Percentiles rank a stretch among this genome's conserved stretches.
These are phyloP conservation scores for Zosterops japonicus DNA, from an alignment of 2,113 vertebrate species.

Conservation along the genomic window DNA sequence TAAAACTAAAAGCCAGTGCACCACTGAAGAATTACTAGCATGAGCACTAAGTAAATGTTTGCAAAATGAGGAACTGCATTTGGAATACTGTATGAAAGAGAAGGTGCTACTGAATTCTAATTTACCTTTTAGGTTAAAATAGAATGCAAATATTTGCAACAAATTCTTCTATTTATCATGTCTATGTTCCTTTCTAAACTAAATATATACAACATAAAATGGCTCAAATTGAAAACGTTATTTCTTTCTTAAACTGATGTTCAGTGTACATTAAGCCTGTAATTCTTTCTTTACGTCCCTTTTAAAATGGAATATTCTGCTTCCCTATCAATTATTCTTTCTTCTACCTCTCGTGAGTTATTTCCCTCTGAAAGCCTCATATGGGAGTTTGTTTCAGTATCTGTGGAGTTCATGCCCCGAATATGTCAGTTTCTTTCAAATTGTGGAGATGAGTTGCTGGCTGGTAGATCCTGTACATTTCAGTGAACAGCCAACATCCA, in stretches of 20 bases:
- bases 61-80: not conserved
- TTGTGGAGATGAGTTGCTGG: not conserved
- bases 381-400: not conserved
- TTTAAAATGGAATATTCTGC: not conserved
- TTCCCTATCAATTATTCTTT: not conserved
- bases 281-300: not conserved
- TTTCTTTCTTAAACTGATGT: not conserved
- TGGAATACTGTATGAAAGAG: not conserved
- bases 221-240: not conserved
- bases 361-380: not conserved
- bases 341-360: not conserved
- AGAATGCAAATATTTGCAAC: not conserved
- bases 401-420: not conserved
- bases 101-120: not conserved
- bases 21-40: not conserved
- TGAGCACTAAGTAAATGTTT: not conserved
- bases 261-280: not conserved
- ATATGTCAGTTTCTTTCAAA: conserved; percentile 27
- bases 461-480: not conserved
- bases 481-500: not conserved
- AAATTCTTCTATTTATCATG: not conserved
- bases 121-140: not conserved
- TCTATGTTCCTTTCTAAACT: not conserved
- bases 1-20: not conserved
- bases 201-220: not conserved